phyloP scores from a whole-genome alignment of 2,113 vertebrate species.

The Myotis davidii region DNA sequence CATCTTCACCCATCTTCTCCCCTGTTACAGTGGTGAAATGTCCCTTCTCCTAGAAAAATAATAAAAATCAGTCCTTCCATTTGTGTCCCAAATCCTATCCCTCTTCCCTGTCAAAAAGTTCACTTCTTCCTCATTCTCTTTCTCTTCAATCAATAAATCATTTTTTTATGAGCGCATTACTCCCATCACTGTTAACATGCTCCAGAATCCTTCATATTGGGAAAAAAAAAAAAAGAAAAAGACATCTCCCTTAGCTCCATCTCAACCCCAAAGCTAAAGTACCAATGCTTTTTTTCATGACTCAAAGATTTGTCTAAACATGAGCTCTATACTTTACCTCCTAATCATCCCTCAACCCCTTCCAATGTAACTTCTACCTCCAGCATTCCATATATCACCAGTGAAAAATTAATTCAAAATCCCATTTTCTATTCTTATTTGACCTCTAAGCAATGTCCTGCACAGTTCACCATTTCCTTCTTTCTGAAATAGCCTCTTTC shows the following conservation, averaged over 20 bases:
- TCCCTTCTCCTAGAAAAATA: neutral
- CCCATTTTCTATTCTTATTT: neutral
- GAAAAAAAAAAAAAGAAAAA: neutral
- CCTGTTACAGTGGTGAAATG: neutral
- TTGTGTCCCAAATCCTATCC: neutral
- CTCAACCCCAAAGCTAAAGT: neutral
- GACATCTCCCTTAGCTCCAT: neutral
- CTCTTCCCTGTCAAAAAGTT: neutral
- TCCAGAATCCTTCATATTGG: neutral
- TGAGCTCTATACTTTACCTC: neutral
- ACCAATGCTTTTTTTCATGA: neutral
- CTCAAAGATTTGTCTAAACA: neutral
- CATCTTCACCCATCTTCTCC: neutral
- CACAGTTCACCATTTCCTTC: neutral
- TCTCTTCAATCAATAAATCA: neutral
- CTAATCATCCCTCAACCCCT: neutral
- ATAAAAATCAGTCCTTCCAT: neutral
- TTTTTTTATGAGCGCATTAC: neutral
- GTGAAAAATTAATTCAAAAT: neutral
- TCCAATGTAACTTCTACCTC: neutral
- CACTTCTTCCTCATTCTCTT: neutral
- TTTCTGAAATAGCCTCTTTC: neutral
- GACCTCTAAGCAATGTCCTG: neutral
- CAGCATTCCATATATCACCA: neutral
- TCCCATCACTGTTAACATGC: neutral